Base-by-base conservation (phyloP, 2,797 vertebrate species). In the Acropternis orthonyx region DNA sequence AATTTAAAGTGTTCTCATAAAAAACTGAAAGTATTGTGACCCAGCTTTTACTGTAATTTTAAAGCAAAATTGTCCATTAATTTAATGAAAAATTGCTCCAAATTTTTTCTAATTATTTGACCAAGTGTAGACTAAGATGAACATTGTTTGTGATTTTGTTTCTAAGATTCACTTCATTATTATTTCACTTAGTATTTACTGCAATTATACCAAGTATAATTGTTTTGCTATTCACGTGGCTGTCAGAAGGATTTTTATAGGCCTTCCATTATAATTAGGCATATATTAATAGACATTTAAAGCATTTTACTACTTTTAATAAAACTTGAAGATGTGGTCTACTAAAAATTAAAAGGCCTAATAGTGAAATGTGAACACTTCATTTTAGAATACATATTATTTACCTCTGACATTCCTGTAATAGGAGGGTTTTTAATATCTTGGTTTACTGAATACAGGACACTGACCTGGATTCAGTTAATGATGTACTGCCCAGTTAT, bases 191-290 rank as follows among this genome's bases (percentile, higher is more conserved):
- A 92, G 44, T 88, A 85, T 95, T 92, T 86, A 89, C 90, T 89
- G 58, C 69, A 92, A 93, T 97, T 96, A 94, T 88, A 59, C 75
- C 93, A 51, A 96, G 46, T 95, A 92, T 96, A 97, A 97, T 94
- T 97, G 88, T 97, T 98, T 98, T 96, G 88, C 92, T 97, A 95
- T 96, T 97, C 89, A 67, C 93, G 91, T 96, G 85, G 67, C 85
- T 97, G 84, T 97, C 84, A 63, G 74, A 97, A 86, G 77, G 75
- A 96, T 88, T 97, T 97, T 97, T 96, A 96, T 93, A 97, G 94
- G 61, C 37, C 89, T 97, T 97, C 61, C 58, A 83, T 97, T 97
- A 95, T 95, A 97, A 98, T 97, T 97, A 97, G 94, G 65, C 74
- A 93, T 92, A 91, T 23, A 89, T 96, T 97, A 97, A 96, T 84